A percentile compares a stretch with the other conserved stretches of the same genome.
Conservation (phyloP, 2,888 invertebrate genomes). For the Drosophila cognata region DNA sequence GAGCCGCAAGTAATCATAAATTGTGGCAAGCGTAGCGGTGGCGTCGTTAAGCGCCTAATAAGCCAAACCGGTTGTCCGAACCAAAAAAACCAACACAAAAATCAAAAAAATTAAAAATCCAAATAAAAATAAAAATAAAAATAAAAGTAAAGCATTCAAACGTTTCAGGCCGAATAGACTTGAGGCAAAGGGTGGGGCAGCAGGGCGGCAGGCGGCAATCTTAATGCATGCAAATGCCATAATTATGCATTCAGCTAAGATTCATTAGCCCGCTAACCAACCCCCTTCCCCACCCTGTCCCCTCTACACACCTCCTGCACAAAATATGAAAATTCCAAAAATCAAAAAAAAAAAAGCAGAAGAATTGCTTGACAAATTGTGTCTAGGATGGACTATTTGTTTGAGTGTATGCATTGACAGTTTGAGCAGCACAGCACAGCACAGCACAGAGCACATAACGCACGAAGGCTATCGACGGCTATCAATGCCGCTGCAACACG, state of each 20-base stretch:
- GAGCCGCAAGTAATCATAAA: constrained; percentile 48
- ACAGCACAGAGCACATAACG: constrained; percentile 1
- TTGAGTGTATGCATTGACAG: constrained; percentile 27
- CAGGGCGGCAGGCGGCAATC: constrained; percentile 4
- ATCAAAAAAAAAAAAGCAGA: background rate
- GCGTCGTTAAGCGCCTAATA: constrained; percentile 45
- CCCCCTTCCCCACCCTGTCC: background rate
- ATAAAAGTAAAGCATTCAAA: constrained; percentile 19
- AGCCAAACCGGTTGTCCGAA: constrained; percentile 49
- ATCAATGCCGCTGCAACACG: constrained; percentile 52
- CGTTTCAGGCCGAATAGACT: constrained; percentile 3
- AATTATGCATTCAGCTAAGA: constrained; percentile 70
- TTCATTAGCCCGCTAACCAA: constrained; percentile 45
- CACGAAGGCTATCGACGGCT: constrained; percentile 24
- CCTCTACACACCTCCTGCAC: background rate
- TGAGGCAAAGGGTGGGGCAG: constrained; percentile 2
- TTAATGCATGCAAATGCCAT: constrained; percentile 74
- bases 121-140: background rate
- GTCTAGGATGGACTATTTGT: background rate
- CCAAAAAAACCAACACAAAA: constrained; percentile 10
- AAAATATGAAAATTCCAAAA: background rate
- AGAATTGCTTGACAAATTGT: background rate
- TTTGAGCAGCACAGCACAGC: constrained; percentile 33
- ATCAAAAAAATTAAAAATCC: background rate
- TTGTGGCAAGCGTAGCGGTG: constrained; percentile 45